phyloP scores from a whole-genome alignment of 2,797 vertebrate genomes.

The Podargus strigoides region DNA sequence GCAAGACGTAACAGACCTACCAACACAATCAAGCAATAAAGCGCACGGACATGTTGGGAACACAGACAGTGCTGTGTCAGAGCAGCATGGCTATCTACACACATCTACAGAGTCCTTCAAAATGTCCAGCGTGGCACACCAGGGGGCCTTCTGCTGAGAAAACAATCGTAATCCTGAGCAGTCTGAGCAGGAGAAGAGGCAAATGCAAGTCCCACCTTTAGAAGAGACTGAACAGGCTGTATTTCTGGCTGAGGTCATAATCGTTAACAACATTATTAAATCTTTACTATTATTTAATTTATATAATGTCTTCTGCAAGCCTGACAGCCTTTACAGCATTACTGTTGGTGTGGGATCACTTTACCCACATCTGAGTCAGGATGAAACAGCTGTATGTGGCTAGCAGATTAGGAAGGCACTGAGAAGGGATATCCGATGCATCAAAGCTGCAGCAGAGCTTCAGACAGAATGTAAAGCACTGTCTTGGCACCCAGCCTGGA shows the following conservation, averaged over 20 bases:
- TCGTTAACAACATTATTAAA: background rate
- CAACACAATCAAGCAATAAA: background rate
- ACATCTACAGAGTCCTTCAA: background rate
- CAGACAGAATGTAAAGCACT: background rate
- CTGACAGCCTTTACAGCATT: background rate
- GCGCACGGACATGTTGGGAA: too few relatives aligned
- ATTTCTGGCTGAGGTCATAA: background rate
- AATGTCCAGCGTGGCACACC: background rate
- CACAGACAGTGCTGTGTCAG: too few relatives aligned
- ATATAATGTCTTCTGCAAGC: background rate
- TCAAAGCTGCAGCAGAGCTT: background rate
- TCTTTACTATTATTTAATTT: background rate
- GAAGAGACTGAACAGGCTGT: background rate
- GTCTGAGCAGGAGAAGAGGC: background rate
- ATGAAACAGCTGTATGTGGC: background rate
- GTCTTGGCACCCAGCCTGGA: background rate
- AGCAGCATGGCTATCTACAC: background rate
- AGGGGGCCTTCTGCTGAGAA: background rate
- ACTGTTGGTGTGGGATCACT: background rate
- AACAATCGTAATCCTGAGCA: background rate
- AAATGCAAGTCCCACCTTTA: background rate
- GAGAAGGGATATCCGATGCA: background rate
- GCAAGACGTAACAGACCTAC: background rate
- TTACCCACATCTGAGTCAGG: background rate
- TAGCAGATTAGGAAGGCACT: background rate